Base-by-base conservation (phyloP, 1,140 invertebrate species). In the Hyles euphorbiae region DNA sequence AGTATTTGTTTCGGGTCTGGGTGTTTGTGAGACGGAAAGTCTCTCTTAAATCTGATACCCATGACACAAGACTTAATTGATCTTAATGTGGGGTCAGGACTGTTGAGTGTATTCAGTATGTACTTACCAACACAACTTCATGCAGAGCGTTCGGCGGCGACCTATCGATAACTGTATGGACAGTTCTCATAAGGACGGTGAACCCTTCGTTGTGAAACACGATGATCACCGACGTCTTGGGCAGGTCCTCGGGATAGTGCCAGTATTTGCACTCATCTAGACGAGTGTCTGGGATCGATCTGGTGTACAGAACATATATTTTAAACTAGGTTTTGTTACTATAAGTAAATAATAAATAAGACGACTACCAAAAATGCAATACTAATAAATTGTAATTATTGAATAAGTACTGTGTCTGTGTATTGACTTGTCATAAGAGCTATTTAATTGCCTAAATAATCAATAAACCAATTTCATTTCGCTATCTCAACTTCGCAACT, bases 161-260 rank as follows among this genome's bases (percentile, higher is more conserved):
- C 58, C 97, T 92, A 73, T 99, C 96, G 32, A 99, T 93, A 4
- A 99, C 96, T 65, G 96, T 96, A 81, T 99, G 98, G 0, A 99
- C 97, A n/a, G 98, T 99, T 65, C 98, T 90, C 90, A 99, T 91
- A 9, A 99, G 90, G 2, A 98, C 97, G 0, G 96, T 96, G 92
- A 96, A 99, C 2, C 98, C 98, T 89, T 99, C 98, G 85, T 99
- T 99, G 80, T 99, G 98, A 83, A 99, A 99, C 8, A 99, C 98
- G 61, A 99, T 94, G 64, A 99, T 98, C 0, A 99, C 97, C 80
- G 96, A 97, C 3, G 98, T 97, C 53, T 91, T 94, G 0, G 98
- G 98, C 67, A 99, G 90, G 61, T 95, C 90, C 69, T 93, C 91
- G 5, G 98, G 96, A 88, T 99, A 99, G 74, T 98, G 92, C 98